A percentile compares a stretch with the other conserved stretches of the same genome.
Evolutionary conservation across 2,113 vertebrate species (phyloP).

Genomic region (Talpa occidentalis): DNA sequence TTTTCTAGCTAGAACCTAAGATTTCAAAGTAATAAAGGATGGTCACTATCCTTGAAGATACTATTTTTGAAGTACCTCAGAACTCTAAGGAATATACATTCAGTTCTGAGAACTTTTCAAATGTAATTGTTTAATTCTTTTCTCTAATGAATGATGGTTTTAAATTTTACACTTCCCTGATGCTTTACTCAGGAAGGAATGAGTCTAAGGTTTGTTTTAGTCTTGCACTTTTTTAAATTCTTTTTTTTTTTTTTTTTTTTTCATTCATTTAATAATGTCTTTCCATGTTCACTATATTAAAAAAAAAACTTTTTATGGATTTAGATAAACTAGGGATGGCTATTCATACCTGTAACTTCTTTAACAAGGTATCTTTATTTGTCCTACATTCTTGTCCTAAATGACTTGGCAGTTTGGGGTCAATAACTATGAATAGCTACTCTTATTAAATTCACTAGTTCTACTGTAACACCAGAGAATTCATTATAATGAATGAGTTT

Average conservation of each 20-base stretch:
- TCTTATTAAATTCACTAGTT: constrained; percentile 58
- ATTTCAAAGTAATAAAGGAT: constrained; percentile 21
- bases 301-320: constrained; percentile 8
- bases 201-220: background rate
- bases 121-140: constrained; percentile 19
- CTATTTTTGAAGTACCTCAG: background rate
- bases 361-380: constrained; percentile 59
- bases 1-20: background rate
- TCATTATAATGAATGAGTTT: constrained; percentile 57
- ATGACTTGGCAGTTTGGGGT: constrained; percentile 63
- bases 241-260: too few species aligned
- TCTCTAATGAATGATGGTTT: background rate
- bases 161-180: background rate
- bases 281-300: constrained; percentile 15
- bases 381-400: constrained; percentile 54
- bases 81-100: constrained; percentile 9
- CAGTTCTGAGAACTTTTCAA: background rate
- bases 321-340: constrained; percentile 37
- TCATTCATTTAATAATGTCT: constrained; percentile 38
- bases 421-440: constrained; percentile 63
- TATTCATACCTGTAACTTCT: constrained; percentile 40
- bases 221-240: background rate
- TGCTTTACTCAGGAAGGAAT: background rate
- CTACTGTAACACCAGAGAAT: constrained; percentile 56
- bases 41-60: background rate